These are phyloP conservation scores for Melanotaenia pygmaea DNA, from an alignment of 2,797 vertebrate species.

Conservation along the genomic window DNA sequence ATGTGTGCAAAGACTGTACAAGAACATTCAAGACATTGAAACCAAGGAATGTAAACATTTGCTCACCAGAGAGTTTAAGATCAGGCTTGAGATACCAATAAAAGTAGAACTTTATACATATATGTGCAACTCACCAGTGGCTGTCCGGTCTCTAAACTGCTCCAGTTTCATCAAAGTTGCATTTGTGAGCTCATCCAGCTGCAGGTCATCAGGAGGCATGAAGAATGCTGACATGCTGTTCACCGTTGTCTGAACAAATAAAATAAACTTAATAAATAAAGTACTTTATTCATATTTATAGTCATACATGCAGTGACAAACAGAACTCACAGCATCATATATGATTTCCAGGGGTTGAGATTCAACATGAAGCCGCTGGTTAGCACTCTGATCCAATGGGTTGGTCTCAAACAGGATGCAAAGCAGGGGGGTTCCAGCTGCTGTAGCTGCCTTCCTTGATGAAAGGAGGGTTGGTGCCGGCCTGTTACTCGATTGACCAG, in stretches of 20 bases:
- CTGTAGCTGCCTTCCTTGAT: conserved; percentile 83
- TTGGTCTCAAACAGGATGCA: conserved; percentile 95
- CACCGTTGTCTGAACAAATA: conserved; percentile 87
- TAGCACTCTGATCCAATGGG: conserved; percentile 87
- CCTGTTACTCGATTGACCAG: conserved; percentile 82
- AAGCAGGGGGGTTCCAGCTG: conserved; percentile 84
- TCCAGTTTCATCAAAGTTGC: conserved; percentile 96
- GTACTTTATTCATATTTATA: not conserved
- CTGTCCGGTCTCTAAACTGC: conserved; percentile 95
- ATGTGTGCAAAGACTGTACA: too few species aligned
- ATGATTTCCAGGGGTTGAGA: conserved; percentile 97
- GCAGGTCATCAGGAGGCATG: conserved; percentile 91
- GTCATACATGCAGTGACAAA: not conserved
- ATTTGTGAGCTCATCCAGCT: conserved; percentile 92
- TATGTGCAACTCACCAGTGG: conserved; percentile 86
- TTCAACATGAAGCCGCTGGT: conserved; percentile 90
- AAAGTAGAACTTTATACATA: not conserved
- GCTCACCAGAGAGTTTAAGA: conserved; percentile 8
- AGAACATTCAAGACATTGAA: not conserved
- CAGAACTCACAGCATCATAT: conserved; percentile 93
- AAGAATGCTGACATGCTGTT: conserved; percentile 94
- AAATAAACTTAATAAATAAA: conserved; percentile 5
- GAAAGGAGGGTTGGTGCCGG: conserved; percentile 88
- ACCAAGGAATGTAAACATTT: conserved; percentile 37
- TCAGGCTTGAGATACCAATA: conserved; percentile 3